Evolutionary conservation across 2,888 invertebrate genomes (phyloP).

Genomic region (Thalpophila matura): DNA sequence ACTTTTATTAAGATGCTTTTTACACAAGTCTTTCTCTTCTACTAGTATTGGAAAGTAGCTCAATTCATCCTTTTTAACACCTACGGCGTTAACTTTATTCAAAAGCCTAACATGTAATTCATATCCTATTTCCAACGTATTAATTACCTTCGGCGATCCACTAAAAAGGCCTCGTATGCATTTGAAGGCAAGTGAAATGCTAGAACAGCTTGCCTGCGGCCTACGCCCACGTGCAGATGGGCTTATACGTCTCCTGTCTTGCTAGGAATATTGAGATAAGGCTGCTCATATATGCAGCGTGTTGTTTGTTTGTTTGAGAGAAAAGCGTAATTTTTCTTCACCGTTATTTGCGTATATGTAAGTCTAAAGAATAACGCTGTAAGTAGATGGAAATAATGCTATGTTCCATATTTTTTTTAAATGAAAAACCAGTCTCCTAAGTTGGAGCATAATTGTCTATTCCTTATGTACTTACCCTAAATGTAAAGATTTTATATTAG

Average conservation of each 20-base stretch:
- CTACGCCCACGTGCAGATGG: conserved; percentile 82
- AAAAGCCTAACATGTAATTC: conserved; percentile 22
- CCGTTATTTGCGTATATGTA: too few relatives aligned
- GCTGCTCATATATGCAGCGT: conserved; percentile 46
- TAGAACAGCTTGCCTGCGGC: conserved; percentile 73
- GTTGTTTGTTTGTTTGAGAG: too few relatives aligned
- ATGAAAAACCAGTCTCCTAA: too few relatives aligned
- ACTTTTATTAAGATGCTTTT: too few relatives aligned
- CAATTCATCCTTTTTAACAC: not conserved
- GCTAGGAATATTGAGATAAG: conserved; percentile 65
- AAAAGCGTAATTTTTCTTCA: too few relatives aligned
- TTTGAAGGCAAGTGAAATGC: conserved; percentile 67
- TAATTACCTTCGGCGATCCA: conserved; percentile 74
- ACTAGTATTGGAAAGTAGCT: not conserved
- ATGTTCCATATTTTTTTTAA: too few relatives aligned
- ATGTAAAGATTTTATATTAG: too few relatives aligned
- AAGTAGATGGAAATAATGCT: too few relatives aligned
- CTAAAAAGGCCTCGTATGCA: conserved; percentile 69
- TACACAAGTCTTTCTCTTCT: too few relatives aligned
- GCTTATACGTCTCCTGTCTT: conserved; percentile 86
- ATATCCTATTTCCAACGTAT: conserved; percentile 52
- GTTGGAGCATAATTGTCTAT: too few relatives aligned
- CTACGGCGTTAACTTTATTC: conserved; percentile 1
- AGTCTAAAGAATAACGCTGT: too few relatives aligned
- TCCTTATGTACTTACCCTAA: too few relatives aligned